Evolutionary conservation across 2,888 invertebrate genomes (phyloP), one percentile per base, ranked within the genome.

Genomic region (Dolichomitus sp.): DNA sequence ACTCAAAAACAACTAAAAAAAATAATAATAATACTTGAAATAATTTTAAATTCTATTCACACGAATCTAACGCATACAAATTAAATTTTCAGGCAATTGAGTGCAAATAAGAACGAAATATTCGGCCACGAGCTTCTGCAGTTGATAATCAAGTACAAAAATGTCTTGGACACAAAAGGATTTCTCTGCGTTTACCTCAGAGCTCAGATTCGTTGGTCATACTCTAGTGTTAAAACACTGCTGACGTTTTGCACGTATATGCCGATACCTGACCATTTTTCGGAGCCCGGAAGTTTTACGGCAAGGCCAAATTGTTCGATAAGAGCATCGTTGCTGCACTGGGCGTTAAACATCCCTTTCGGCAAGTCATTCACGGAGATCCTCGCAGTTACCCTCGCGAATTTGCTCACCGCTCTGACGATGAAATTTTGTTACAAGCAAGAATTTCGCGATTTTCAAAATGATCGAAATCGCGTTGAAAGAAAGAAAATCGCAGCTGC

Each of bases 51-150:
- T 23, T 45, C 0, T 7, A 52, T n/a, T 3, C 37, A 42, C 30
- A 14, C 2, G 3, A 48, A 65, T 54, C 4, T 12, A 40, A 57
- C 12, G 4, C 45, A 30, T 1, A 61, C n/a, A 42, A 50, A 69
- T 57, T 17, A 9, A 17, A 33, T 70, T 93, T 93, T 81, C 84
- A 95, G 95, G 85, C 94, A 94, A 48, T 90, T 94, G 54, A 94
- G 94, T 37, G 89, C 94, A 84, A 94, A 94, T 86, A 94, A 94
- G 77, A 94, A 94, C 73, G 94, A 94, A 82, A 81, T 70, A 30
- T 88, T 92, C 57, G 93, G 93, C 0, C 95, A 95, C 87, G 87
- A 87, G 33, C 89, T 95, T 9, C 86, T 95, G 1, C 94, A 94
- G 81, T 90, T 91, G 9, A 88, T 95, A 14, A 91, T 95, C 50